phyloP scores from a whole-genome alignment of 2,113 vertebrate genomes.

The Gasterosteus aculeatus region DNA sequence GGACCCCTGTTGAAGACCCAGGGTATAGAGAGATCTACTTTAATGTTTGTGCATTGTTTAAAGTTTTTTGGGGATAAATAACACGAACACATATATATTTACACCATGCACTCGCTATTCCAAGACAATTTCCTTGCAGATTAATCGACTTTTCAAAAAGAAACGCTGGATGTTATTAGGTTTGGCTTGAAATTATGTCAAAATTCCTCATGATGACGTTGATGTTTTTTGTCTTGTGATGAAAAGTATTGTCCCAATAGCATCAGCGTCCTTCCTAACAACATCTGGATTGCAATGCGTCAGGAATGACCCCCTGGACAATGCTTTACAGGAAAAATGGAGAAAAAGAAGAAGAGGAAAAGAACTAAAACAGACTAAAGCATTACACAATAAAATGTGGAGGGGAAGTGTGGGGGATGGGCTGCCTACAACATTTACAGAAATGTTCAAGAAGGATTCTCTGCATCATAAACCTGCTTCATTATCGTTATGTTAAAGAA shows the following conservation, averaged over 20 bases:
- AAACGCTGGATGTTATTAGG: not conserved
- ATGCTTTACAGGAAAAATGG: not conserved
- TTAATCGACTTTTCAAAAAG: not conserved
- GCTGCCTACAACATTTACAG: not conserved
- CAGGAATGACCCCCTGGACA: not conserved
- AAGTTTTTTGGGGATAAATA: not conserved
- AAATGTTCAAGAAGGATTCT: not conserved
- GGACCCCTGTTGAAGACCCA: no score
- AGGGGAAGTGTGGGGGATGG: conserved; percentile 1
- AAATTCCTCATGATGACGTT: not conserved
- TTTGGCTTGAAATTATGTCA: not conserved
- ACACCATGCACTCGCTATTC: not conserved
- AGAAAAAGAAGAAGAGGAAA: not conserved
- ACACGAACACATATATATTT: not conserved
- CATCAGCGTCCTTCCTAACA: not conserved
- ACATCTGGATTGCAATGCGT: conserved; percentile 7
- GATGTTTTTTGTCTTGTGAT: not conserved
- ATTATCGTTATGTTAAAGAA: not conserved
- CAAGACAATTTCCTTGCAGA: not conserved
- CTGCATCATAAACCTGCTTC: not conserved
- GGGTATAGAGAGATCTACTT: not conserved
- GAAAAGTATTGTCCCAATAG: not conserved
- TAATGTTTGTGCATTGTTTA: conserved; percentile 1
- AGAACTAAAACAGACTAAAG: not conserved
- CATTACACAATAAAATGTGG: conserved; percentile 28